Evolutionary conservation across 2,113 vertebrate genomes (phyloP).

Genomic region (Neodontobutis hainanensis): DNA sequence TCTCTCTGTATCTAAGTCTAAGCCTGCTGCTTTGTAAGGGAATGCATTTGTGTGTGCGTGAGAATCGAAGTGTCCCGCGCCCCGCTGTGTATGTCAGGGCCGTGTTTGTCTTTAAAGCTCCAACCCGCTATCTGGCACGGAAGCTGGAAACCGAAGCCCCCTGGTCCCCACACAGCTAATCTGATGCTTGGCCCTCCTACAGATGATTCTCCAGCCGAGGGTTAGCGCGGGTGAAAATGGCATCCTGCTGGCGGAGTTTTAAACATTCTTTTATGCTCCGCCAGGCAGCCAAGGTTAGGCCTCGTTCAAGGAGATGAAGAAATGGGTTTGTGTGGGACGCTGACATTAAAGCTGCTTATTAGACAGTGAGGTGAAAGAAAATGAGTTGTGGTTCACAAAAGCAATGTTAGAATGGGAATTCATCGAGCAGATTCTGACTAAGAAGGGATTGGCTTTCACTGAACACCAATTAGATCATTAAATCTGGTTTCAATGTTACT

Average conservation of each 20-base stretch:
- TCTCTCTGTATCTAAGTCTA: slow-evolving; percentile 43
- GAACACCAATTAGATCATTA: neutral
- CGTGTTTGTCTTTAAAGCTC: slow-evolving; percentile 39
- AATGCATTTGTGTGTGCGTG: slow-evolving; percentile 46
- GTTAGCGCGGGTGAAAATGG: slow-evolving; percentile 60
- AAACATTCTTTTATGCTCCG: slow-evolving; percentile 53
- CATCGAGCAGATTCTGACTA: slow-evolving; percentile 20
- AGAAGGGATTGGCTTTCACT: slow-evolving; percentile 6
- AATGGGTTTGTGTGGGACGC: slow-evolving; percentile 5
- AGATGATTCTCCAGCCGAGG: slow-evolving; percentile 48
- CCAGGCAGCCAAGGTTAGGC: slow-evolving; percentile 47
- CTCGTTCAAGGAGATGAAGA: slow-evolving; percentile 31
- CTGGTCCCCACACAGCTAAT: slow-evolving; percentile 54
- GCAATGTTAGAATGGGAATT: slow-evolving; percentile 5
- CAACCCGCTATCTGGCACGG: slow-evolving; percentile 52
- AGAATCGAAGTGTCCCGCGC: slow-evolving; percentile 34
- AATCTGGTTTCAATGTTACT: no score
- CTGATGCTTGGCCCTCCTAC: slow-evolving; percentile 54
- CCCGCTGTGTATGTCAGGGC: slow-evolving; percentile 43
- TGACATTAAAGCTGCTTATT: slow-evolving; percentile 39
- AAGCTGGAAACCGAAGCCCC: slow-evolving; percentile 64
- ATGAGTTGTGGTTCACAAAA: slow-evolving; percentile 16
- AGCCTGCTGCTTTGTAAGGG: slow-evolving; percentile 49
- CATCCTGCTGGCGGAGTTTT: slow-evolving; percentile 49
- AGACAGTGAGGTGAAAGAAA: slow-evolving; percentile 63